Evolutionary conservation across 2,888 invertebrate species (phyloP).

Genomic region (Spisula subtruncata): DNA sequence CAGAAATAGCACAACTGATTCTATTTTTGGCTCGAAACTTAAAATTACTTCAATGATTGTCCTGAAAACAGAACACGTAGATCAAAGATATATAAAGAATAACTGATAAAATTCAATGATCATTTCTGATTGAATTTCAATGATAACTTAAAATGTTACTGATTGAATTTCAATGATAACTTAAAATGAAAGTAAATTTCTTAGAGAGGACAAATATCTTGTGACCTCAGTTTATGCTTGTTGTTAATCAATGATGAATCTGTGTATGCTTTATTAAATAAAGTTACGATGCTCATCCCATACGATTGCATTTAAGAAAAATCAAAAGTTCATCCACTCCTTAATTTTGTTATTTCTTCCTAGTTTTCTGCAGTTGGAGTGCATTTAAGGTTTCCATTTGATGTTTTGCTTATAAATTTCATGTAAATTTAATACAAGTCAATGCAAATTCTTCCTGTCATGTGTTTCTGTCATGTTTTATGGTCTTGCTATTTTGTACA

Average conservation of each 20-base stretch:
- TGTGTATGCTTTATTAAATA: not conserved
- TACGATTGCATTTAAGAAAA: not conserved
- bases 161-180: not conserved
- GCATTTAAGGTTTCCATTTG: not conserved
- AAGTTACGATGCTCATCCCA: not conserved
- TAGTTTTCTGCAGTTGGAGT: not conserved
- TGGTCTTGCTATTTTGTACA: not conserved
- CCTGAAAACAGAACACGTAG: not conserved
- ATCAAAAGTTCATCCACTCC: not conserved
- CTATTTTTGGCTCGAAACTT: no score
- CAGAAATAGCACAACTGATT: no score
- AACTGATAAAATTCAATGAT: not conserved
- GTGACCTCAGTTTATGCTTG: not conserved
- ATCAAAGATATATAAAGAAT: no score
- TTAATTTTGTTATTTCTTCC: not conserved
- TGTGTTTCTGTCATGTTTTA: not conserved
- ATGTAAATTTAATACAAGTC: not conserved
- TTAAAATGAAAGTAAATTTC: not conserved
- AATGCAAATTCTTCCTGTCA: not conserved
- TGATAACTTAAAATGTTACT: not conserved
- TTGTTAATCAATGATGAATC: not conserved
- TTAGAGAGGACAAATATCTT: not conserved
- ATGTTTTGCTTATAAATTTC: not conserved
- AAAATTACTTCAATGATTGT: no score
- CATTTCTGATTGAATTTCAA: not conserved